Percentiles rank a stretch among this genome's conserved stretches.
These are phyloP conservation scores for Cabera pusaria DNA, from an alignment of 2,888 invertebrate genomes.

Conservation along the genomic window DNA sequence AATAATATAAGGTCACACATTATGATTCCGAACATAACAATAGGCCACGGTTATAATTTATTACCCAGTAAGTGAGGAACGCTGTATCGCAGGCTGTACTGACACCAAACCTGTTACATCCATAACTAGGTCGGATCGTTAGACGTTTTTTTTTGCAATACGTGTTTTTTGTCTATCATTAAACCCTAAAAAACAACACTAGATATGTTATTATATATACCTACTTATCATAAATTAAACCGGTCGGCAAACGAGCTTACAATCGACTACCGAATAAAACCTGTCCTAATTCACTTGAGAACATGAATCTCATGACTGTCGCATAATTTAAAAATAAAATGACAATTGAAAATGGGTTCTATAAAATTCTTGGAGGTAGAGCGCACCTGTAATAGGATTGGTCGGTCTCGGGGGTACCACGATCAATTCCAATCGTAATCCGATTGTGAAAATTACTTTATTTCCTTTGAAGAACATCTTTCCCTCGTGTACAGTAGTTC, in stretches of 20 bases:
- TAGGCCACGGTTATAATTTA: too few species aligned
- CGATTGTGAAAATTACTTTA: slow-evolving; percentile 48
- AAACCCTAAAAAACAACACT: background rate
- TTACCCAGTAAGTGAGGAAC: slow-evolving; percentile 1
- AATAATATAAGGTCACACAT: too few species aligned
- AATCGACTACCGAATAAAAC: slow-evolving; percentile 1
- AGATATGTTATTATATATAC: too few species aligned
- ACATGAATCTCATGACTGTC: too few species aligned
- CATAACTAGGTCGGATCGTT: slow-evolving; percentile 1
- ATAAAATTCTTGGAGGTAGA: slow-evolving; percentile 11
- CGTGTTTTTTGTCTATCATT: background rate
- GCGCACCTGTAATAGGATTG: slow-evolving; percentile 52
- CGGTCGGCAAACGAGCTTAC: slow-evolving; percentile 1
- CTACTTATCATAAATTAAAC: too few species aligned
- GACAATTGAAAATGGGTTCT: slow-evolving; percentile 10
- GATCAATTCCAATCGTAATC: slow-evolving; percentile 47
- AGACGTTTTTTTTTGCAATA: background rate
- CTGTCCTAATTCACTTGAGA: slow-evolving; percentile 1
- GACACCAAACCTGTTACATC: slow-evolving; percentile 1
- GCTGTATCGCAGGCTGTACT: slow-evolving; percentile 1
- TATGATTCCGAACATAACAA: too few species aligned
- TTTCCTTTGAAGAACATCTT: slow-evolving; percentile 1
- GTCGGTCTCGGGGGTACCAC: slow-evolving; percentile 44
- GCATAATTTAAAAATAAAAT: slow-evolving; percentile 2
- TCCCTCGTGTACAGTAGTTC: slow-evolving; percentile 1